Base-by-base conservation (phyloP, 2,888 invertebrate genomes). In the Omphaloscelis lunosa region DNA sequence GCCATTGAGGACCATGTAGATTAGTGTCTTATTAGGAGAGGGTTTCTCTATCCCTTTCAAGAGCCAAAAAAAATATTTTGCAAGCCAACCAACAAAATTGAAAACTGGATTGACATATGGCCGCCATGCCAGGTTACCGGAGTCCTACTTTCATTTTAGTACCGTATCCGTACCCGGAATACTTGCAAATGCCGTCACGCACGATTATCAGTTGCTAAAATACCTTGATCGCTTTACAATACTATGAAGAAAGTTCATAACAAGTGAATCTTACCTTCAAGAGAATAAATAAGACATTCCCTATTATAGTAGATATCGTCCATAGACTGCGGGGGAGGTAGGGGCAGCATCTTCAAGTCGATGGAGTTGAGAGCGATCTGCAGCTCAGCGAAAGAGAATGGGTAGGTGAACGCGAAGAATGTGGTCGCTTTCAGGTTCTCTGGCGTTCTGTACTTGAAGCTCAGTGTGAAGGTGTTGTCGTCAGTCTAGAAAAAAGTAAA, bases 331-430 rank as follows among this genome's bases (percentile, higher is more conserved):
- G 94, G 90, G 1, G 92, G 82, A 1, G 95, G 92, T 59, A 95
- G 75, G 0, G 96, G 95, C 34, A 96, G 90, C 96, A 97, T 97
- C 92, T 97, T 97, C 77, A 94, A 87, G 91, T 99, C 98, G 67
- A 98, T 97, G 69, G 97, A 97, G 85, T 97, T 97, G 45, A 99
- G 95, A 89, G 98, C 97, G 83, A 97, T 97, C 93, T 98, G 98
- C 72, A 98, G 97, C 89, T 99, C 99, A 0, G 97, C 97, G 92
- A 98, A 99, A 0, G 99, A 98, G 95, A 98, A 99, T 3, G 99
- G 99, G 94, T 98, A 99, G 11, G 99, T 99, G 94, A 99, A 99
- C 0, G 99, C 99, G 95, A 99, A 98, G 95, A 98, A 99, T 12
- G 98, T 98, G 8, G 98, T 97, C 34, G 98, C 97, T 82, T 98